Percentiles rank a stretch among this genome's conserved stretches.
Conservation (phyloP, 2,113 vertebrate genomes). For the Chelonoidis abingdonii region DNA sequence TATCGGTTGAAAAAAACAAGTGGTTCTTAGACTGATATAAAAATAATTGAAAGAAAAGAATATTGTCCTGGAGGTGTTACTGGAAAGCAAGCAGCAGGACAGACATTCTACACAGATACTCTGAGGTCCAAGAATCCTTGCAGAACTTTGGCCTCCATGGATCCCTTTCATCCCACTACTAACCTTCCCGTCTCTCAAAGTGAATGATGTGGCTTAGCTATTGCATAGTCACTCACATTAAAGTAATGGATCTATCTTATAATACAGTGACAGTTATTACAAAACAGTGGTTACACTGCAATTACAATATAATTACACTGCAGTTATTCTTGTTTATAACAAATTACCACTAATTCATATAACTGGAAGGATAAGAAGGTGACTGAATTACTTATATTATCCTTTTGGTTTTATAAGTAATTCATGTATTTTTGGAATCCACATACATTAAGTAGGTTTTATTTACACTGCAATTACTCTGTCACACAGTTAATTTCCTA, state of each 20-base stretch:
- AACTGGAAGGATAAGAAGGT: not conserved
- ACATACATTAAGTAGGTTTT: not conserved
- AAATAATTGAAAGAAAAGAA: not conserved
- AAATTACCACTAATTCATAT: not conserved
- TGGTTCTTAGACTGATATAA: not conserved
- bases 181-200: not conserved
- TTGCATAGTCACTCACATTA: not conserved
- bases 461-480: not conserved
- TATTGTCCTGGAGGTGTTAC: not conserved
- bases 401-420: not conserved
- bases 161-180: not conserved
- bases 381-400: not conserved
- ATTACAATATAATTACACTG: not conserved
- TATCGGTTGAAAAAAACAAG: not conserved
- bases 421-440: not conserved
- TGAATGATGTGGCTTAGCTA: not conserved
- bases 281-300: not conserved
- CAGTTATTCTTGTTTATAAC: not conserved
- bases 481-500: not conserved
- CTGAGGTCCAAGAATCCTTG: not conserved
- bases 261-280: not conserved
- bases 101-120: not conserved
- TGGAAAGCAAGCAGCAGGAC: not conserved
- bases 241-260: not conserved
- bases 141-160: rapidly evolving